Evolutionary conservation across 2,888 invertebrate genomes (phyloP).

Genomic region (Antitype chi): DNA sequence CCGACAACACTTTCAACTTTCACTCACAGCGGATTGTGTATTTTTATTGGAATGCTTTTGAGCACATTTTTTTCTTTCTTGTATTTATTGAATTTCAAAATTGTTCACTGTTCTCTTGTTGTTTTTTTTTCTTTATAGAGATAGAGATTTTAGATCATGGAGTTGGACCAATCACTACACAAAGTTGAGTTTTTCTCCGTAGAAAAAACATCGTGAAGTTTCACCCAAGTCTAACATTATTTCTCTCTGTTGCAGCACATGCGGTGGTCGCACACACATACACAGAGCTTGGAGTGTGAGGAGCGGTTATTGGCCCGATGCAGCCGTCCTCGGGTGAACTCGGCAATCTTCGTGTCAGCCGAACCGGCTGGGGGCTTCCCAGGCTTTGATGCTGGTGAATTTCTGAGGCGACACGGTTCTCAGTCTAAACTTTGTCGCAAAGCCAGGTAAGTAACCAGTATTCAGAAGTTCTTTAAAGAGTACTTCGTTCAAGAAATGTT

Average conservation of each 20-base stretch:
- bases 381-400: conserved; percentile 95
- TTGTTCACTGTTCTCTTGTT: conserved; percentile 21
- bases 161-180: conserved; percentile 15
- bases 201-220: not conserved
- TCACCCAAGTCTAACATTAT: conserved; percentile 4
- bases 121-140: conserved; percentile 1
- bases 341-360: conserved; percentile 95
- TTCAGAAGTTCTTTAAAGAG: not conserved
- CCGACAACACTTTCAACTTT: conserved; percentile 3
- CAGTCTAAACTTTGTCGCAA: conserved; percentile 95
- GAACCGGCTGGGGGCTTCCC: conserved; percentile 94
- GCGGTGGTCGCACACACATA: conserved; percentile 93
- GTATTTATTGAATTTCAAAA: not conserved
- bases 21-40: conserved; percentile 21
- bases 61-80: conserved; percentile 23
- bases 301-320: conserved; percentile 90
- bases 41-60: conserved; percentile 38
- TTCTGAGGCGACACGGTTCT: conserved; percentile 94
- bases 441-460: conserved; percentile 89
- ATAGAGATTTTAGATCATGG: conserved; percentile 46
- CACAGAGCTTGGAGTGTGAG: conserved; percentile 92
- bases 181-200: not conserved
- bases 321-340: conserved; percentile 94
- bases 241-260: conserved; percentile 90
- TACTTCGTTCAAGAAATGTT: not conserved